phyloP scores from a whole-genome alignment of 2,113 vertebrate species.

The Monopterus albus region DNA sequence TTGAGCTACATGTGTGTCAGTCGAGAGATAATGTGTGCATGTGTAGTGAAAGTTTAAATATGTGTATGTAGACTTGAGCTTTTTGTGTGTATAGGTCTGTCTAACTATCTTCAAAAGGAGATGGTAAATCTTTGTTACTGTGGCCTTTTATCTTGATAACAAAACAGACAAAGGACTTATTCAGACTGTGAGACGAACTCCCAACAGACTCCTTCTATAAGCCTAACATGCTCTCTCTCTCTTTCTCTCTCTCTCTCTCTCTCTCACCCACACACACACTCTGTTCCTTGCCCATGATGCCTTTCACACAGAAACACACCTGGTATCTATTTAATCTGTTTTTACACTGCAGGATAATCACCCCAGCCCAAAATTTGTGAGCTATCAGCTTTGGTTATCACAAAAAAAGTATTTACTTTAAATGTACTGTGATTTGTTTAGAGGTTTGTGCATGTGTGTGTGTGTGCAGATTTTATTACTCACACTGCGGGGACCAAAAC shows the following conservation, averaged over 20 bases:
- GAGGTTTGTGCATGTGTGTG: conserved; percentile 38
- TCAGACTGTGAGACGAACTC: conserved; percentile 63
- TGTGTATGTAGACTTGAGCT: not conserved
- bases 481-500: too few species aligned
- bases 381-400: conserved; percentile 74
- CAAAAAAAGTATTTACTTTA: conserved; percentile 59
- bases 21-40: not conserved
- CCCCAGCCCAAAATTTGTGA: conserved; percentile 70
- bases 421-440: conserved; percentile 68
- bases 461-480: conserved; percentile 36
- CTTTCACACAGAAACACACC: conserved; percentile 61
- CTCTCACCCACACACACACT: conserved; percentile 10
- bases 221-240: conserved; percentile 57
- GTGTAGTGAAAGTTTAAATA: conserved; percentile 3
- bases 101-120: conserved; percentile 6
- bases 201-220: conserved; percentile 59
- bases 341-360: conserved; percentile 74
- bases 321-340: conserved; percentile 80
- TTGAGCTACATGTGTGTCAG: conserved; percentile 4
- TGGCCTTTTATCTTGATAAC: conserved; percentile 48
- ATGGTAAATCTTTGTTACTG: conserved; percentile 26
- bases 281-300: conserved; percentile 59
- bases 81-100: not conserved
- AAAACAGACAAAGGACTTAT: conserved; percentile 63
- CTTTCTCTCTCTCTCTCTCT: conserved; percentile 15